phyloP scores from a whole-genome alignment of 2,113 vertebrate species.

The Nibea albiflora region DNA sequence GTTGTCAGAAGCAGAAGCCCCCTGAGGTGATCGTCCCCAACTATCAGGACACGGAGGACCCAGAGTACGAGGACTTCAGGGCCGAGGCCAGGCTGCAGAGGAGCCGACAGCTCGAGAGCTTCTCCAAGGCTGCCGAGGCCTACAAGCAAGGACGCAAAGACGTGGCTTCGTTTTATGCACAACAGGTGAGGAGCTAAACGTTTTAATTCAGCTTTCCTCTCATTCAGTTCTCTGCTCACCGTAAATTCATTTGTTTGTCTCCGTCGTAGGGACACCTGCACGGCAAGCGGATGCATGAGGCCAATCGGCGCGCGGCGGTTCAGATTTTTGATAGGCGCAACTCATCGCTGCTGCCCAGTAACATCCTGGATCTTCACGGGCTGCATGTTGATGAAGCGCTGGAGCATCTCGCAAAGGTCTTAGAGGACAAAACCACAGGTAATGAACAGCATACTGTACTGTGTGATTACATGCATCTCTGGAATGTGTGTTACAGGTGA shows the following conservation, averaged over 20 bases:
- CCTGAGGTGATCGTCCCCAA: neutral
- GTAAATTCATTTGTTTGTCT: neutral
- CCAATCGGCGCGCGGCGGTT: constrained; percentile 91
- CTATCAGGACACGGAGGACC: constrained; percentile 92
- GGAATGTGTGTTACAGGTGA: no score
- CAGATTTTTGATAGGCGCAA: constrained; percentile 95
- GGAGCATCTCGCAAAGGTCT: constrained; percentile 86
- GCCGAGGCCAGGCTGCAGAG: constrained; percentile 93
- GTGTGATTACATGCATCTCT: neutral
- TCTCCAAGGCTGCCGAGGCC: constrained; percentile 92
- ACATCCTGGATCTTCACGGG: constrained; percentile 96
- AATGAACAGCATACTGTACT: constrained; percentile 8
- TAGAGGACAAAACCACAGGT: constrained; percentile 92
- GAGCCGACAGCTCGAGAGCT: constrained; percentile 88
- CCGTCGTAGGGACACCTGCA: constrained; percentile 89
- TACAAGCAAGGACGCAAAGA: constrained; percentile 90
- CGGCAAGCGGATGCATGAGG: constrained; percentile 93
- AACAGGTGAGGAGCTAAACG: constrained; percentile 85
- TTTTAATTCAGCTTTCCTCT: neutral
- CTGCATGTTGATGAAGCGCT: constrained; percentile 95
- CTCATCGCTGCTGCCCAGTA: constrained; percentile 90
- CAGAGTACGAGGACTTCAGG: constrained; percentile 92
- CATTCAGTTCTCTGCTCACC: neutral
- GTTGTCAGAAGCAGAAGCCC: constrained; percentile 55
- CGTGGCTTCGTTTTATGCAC: constrained; percentile 95